Conservation (phyloP, 2,113 vertebrate genomes). For the Oreotragus oreotragus region DNA sequence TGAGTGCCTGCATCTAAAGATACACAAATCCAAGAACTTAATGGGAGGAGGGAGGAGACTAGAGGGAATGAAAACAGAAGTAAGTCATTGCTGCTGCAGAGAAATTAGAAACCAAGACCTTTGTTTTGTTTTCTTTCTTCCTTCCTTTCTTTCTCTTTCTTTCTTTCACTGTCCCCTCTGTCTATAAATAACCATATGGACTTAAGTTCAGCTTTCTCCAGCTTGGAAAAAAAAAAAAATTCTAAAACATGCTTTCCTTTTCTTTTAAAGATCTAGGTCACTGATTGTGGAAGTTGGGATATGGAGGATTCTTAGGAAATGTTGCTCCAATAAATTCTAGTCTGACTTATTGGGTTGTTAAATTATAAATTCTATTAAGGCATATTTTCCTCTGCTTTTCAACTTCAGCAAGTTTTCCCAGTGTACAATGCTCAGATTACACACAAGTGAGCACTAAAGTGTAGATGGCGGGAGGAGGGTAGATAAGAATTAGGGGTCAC, state of each 20-base stretch:
- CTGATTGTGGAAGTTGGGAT: constrained; percentile 6
- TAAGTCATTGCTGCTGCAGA: neutral
- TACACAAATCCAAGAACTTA: constrained; percentile 47
- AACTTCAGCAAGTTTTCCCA: constrained; percentile 4
- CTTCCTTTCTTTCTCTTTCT: neutral
- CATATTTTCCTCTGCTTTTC: constrained; percentile 49
- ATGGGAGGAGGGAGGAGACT: neutral
- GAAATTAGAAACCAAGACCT: neutral
- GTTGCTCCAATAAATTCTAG: constrained; percentile 48
- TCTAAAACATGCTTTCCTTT: neutral
- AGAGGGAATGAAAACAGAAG: neutral
- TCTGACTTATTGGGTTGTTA: constrained; percentile 42
- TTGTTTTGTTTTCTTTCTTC: neutral
- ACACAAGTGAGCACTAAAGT: constrained; percentile 46
- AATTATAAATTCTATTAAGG: constrained; percentile 50
- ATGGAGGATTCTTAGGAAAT: constrained; percentile 24
- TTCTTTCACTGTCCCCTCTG: neutral
- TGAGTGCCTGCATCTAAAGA: constrained; percentile 41
- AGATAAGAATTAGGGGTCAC: constrained; percentile 3
- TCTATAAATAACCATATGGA: neutral
- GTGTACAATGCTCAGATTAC: constrained; percentile 43
- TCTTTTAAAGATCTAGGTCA: neutral
- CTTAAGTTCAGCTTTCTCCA: constrained; percentile 26
- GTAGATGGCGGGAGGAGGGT: neutral
- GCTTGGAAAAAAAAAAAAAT: neutral